These are phyloP conservation scores for Lathamus discolor DNA, from an alignment of 2,113 vertebrate species.

Conservation along the genomic window DNA sequence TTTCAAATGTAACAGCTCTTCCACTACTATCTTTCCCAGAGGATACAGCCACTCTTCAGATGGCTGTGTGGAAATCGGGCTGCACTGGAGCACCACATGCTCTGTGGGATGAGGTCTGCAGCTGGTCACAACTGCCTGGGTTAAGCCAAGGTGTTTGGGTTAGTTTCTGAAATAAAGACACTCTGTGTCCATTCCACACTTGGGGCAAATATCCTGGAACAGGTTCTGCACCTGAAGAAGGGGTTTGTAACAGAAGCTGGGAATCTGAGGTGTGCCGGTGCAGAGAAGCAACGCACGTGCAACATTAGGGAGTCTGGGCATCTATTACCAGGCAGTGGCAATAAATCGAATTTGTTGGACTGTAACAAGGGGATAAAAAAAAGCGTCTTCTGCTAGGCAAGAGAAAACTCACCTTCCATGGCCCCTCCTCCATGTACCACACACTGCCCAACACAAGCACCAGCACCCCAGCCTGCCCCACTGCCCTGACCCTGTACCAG, in stretches of 20 bases:
- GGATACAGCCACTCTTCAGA: not conserved
- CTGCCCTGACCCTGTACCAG: fast-evolving
- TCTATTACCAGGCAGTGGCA: not conserved
- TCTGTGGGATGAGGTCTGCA: not conserved
- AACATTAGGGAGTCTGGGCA: not conserved
- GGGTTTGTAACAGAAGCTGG: not conserved
- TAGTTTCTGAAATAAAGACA: not conserved
- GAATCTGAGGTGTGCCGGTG: not conserved
- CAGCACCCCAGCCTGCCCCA: not conserved
- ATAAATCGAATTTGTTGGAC: not conserved
- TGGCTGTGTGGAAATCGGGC: not conserved
- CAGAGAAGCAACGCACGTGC: fast-evolving
- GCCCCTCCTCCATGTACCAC: not conserved
- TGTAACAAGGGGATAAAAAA: not conserved
- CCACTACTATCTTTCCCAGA: not conserved
- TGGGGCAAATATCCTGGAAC: not conserved
- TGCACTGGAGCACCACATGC: not conserved
- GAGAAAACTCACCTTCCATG: not conserved
- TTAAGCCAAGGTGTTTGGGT: not conserved
- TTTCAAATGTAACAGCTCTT: not conserved
- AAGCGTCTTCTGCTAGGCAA: not conserved
- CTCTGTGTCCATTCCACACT: not conserved
- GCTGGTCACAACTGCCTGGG: not conserved
- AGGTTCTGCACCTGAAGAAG: not conserved
- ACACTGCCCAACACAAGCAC: not conserved